A percentile compares a stretch with the other conserved stretches of the same genome.
Evolutionary conservation across 2,797 vertebrate genomes (phyloP).

Genomic region (Antennarius maculatus): DNA sequence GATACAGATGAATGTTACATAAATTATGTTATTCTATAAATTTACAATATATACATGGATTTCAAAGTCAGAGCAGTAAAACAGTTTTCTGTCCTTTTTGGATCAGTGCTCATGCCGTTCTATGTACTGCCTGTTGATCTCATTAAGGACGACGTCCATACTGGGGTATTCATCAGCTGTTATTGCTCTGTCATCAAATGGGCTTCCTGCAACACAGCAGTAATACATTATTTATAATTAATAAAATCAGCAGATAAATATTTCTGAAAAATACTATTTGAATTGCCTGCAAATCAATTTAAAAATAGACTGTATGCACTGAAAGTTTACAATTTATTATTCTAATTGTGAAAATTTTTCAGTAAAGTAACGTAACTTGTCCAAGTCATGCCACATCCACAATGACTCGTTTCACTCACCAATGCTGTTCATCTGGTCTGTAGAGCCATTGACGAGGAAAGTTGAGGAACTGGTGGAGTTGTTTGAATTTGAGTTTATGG

Average conservation of each 20-base stretch:
- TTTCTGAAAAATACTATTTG: too few relatives aligned
- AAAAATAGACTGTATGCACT: too few relatives aligned
- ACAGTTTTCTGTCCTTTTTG: background rate
- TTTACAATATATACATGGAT: slow-evolving; percentile 34
- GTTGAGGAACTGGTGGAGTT: slow-evolving; percentile 85
- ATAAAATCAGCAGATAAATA: background rate
- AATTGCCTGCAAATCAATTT: too few relatives aligned
- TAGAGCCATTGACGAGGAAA: slow-evolving; percentile 83
- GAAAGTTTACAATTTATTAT: too few relatives aligned
- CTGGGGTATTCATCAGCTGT: slow-evolving; percentile 61
- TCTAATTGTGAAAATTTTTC: too few relatives aligned
- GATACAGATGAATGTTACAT: slow-evolving; percentile 8
- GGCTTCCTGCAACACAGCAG: slow-evolving; percentile 65
- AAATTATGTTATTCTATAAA: slow-evolving; percentile 15
- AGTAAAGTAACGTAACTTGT: too few relatives aligned
- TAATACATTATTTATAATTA: background rate
- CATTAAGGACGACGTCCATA: slow-evolving; percentile 76
- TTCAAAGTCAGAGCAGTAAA: background rate
- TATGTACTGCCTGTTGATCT: slow-evolving; percentile 67
- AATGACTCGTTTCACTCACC: slow-evolving; percentile 51
- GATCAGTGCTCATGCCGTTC: slow-evolving; percentile 28
- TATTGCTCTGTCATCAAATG: slow-evolving; percentile 66
- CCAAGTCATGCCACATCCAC: background rate
- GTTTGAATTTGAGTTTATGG: slow-evolving; percentile 84
- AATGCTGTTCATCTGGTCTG: slow-evolving; percentile 77